A percentile compares a stretch with the other conserved stretches of the same genome.
Conservation (phyloP, 2,888 invertebrate species). For the Sphaerophoria taeniata region DNA sequence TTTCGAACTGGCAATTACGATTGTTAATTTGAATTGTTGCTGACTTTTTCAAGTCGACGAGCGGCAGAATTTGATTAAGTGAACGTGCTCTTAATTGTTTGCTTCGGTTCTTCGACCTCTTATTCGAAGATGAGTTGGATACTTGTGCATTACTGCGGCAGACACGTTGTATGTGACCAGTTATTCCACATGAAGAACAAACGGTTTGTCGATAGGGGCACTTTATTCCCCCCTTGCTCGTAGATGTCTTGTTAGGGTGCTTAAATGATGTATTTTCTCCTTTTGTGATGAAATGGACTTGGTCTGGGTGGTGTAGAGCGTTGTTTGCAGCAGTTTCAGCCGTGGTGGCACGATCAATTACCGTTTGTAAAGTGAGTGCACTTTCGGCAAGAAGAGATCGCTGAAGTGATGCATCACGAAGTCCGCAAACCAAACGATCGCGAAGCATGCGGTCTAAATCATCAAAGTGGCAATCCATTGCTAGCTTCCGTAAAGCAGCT, state of each 20-base stretch:
- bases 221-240: background rate
- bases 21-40: too few species aligned
- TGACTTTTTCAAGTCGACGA: too few species aligned
- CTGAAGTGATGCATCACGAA: background rate
- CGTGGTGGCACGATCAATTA: background rate
- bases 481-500: too few species aligned
- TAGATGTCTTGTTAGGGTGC: background rate
- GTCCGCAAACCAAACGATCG: background rate
- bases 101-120: background rate
- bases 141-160: background rate
- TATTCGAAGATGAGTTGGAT: background rate
- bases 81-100: background rate
- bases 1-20: too few species aligned
- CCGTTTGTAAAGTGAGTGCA: background rate
- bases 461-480: too few species aligned
- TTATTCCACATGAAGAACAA: background rate
- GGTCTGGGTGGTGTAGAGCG: background rate
- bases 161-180: background rate
- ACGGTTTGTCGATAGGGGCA: background rate
- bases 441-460: too few species aligned
- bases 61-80: too few species aligned
- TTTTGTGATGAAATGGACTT: background rate
- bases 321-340: constrained; percentile 1
- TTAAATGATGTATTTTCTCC: background rate
- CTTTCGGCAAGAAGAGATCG: background rate